Conservation (phyloP, 2,113 vertebrate genomes). For the zebrafish (Danio rerio) region GRCz12tu NC_133187.1:32988001-32988500, state of each 20-base stretch:
- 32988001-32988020: neutral
- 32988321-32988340: constrained; percentile 59
- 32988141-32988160: constrained; percentile 76
- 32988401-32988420: constrained; percentile 48
- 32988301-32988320: constrained; percentile 61
- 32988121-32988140: constrained; percentile 77
- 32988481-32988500: constrained; percentile 57
- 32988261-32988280: constrained; percentile 35
- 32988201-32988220: constrained; percentile 71
- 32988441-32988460: constrained; percentile 59
- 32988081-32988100: constrained; percentile 58
- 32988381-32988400: constrained; percentile 49
- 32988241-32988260: constrained; percentile 60
- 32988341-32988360: constrained; percentile 58
- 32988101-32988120: constrained; percentile 65
- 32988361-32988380: constrained; percentile 53
- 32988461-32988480: constrained; percentile 51
- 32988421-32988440: constrained; percentile 67
- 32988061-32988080: constrained; percentile 37
- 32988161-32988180: constrained; percentile 74
- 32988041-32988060: neutral
- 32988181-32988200: constrained; percentile 75
- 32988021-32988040: neutral
- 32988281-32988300: constrained; percentile 50
- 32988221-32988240: constrained; percentile 68